These are phyloP conservation scores for Sphaerophoria taeniata DNA, from an alignment of 2,888 invertebrate species.

Conservation along the genomic window DNA sequence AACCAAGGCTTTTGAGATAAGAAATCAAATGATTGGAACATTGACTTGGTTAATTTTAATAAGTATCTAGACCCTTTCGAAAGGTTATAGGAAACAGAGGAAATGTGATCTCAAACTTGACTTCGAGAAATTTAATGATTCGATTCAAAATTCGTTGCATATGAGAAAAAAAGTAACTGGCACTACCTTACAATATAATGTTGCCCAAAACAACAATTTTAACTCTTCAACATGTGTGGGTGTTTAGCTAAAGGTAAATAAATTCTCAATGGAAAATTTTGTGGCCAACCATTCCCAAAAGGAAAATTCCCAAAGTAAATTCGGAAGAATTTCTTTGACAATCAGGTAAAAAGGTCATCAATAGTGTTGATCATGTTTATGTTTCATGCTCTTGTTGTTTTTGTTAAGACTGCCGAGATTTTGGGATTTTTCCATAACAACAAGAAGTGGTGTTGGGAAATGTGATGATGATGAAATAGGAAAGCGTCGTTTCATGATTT, in stretches of 20 bases:
- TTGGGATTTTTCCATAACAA: constrained; percentile 22
- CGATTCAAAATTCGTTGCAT: constrained; percentile 1
- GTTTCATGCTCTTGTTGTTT: neutral
- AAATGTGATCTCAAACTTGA: constrained; percentile 18
- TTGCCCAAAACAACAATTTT: neutral
- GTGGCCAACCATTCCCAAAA: constrained; percentile 1
- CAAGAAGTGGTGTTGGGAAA: neutral
- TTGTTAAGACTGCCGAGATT: neutral
- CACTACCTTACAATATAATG: neutral
- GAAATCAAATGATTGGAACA: constrained; percentile 33
- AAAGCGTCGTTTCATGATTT: neutral
- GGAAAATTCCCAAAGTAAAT: constrained; percentile 18
- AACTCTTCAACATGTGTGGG: neutral
- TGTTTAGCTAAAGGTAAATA: neutral
- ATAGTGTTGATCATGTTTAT: neutral
- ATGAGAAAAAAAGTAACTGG: neutral
- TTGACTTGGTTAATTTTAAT: constrained; percentile 25
- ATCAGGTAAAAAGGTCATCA: constrained; percentile 6
- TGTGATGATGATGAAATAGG: constrained; percentile 8
- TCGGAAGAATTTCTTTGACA: constrained; percentile 6
- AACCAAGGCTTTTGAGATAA: constrained; percentile 43
- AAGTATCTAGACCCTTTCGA: neutral
- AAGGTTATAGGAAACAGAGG: neutral
- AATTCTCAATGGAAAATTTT: constrained; percentile 48
- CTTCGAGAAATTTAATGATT: neutral